Percentiles rank a stretch among this genome's conserved stretches.
These are phyloP conservation scores for Cyphomyrus plagiostoma DNA, from an alignment of 2,113 vertebrate genomes.

Conservation along the genomic window DNA sequence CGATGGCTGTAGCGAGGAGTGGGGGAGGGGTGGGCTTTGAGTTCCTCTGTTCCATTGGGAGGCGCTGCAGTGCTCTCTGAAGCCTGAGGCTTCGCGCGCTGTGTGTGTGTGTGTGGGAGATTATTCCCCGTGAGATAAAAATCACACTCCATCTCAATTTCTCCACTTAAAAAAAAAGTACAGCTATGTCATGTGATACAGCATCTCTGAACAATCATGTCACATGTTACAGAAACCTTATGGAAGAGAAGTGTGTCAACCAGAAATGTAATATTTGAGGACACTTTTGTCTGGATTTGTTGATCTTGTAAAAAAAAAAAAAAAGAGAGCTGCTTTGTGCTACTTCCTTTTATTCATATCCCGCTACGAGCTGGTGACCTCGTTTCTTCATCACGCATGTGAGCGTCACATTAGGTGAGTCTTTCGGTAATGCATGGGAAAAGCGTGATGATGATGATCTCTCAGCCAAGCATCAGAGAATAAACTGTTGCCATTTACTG, in stretches of 20 bases:
- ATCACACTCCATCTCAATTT: neutral
- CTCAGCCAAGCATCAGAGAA: neutral
- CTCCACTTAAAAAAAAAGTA: neutral
- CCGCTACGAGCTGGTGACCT: neutral
- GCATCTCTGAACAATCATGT: neutral
- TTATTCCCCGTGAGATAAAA: neutral
- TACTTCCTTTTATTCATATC: neutral
- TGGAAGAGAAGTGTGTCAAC: constrained; percentile 2
- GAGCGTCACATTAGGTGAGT: neutral
- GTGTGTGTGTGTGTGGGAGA: neutral
- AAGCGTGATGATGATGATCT: neutral
- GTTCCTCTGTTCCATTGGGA: neutral
- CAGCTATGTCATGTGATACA: neutral
- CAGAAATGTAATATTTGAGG: neutral
- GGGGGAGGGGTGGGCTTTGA: neutral
- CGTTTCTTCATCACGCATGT: neutral
- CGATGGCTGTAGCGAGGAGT: neutral
- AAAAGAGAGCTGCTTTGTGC: neutral
- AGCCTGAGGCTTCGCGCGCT: neutral
- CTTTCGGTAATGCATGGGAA: neutral
- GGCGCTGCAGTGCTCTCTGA: constrained; percentile 13
- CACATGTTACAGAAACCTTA: constrained; percentile 7
- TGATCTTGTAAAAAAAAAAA: neutral
- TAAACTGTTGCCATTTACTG: neutral
- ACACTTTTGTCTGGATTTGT: neutral